Base-by-base conservation (phyloP, 2,113 vertebrate species). In the Marcusenius ussheri region DNA sequence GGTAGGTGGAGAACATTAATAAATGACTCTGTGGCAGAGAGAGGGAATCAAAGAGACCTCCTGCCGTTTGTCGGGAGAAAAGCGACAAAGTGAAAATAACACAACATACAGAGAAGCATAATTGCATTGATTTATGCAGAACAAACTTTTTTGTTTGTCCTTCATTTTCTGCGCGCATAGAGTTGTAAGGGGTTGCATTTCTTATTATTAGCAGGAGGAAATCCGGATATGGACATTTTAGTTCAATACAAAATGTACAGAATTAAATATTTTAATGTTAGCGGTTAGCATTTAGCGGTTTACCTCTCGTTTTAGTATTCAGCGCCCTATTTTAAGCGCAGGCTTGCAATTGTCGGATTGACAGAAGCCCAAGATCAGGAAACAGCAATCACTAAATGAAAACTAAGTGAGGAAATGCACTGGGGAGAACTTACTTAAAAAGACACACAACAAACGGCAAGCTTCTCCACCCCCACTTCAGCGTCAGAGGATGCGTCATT, bases 1-100 rank as follows among this genome's bases (percentile, higher is more conserved):
- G 88, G 91, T 49, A 89, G 66, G 88, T 66, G 45, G 88, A 89
- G 47, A 74, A 74, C n/a, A 50, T 66, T 56, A 49, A 80, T 80
- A 80, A 58, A 27, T 70, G 56, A 35, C n/a, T 39, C 90, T 46
- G 66, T 84, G 51, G 39, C 35, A 47, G 83, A 84, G 19, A 46
- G 24, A 84, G 83, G 39, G 83, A 84, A 42, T 83, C 27, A 83
- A 47, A 83, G 35, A 19, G 13, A 45, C 35, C 42, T 46, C 80
- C 80, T 83, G 80, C 39, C 13, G 80, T 35, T 19, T 21, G 80
- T 8, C 42, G 21, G 31, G 70, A 77, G 10, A 77, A 31, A 35
- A 80, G 70, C 31, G 31, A 15, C 70, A 39, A 80, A 17, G 35
- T 42, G 35, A 0, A 39, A 80, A 80, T 42, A 42, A 31, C 74